Evolutionary conservation across 2,113 vertebrate genomes (phyloP), one percentile per base, ranked within the genome.

Genomic region (Prinia subflava): DNA sequence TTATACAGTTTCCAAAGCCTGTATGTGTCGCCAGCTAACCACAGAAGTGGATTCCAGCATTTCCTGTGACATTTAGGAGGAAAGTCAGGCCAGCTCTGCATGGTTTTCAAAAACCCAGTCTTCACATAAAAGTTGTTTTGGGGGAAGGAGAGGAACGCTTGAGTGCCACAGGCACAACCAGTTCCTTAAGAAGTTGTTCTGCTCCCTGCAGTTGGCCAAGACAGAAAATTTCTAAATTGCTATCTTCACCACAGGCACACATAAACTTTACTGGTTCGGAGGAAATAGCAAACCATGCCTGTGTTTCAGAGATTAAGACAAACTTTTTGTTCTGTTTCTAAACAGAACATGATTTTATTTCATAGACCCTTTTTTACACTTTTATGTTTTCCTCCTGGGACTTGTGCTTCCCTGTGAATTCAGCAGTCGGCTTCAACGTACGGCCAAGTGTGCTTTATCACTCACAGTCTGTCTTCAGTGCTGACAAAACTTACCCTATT

Each of bases 101-200:
- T 83, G 84, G 62, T 80, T 96, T 95, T 77, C 65, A 91, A 91
- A 95, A 92, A 91, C 93, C 67, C 93, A 96, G 33, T 87, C 67
- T 77, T 82, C 94, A 91, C 59, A 95, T 92, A 91, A 94, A 95
- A 95, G 74, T 77, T 94, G 91, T 79, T 95, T 96, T 82, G 13
- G 65, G 70, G 78, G 82, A 95, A 92, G 42, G 6, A 90, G 50
- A 71, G 42, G 53, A 95, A 89, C 57, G 73, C 31, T 94, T 44
- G 44, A 85, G 42, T 35, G 79, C 78, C 4, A 0, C 70, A 65
- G 88, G 84, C 46, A 65, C 46, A 87, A 94, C 18, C 30, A 57
- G 28, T 90, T 96, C 90, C 91, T 85, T 74, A 76, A 82, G 39
- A 84, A 83, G 39, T 62, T 67, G 50, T 44, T 85, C 89, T 83